These are phyloP conservation scores for Martes martes DNA, from an alignment of 2,113 vertebrate species.

Conservation along the genomic window DNA sequence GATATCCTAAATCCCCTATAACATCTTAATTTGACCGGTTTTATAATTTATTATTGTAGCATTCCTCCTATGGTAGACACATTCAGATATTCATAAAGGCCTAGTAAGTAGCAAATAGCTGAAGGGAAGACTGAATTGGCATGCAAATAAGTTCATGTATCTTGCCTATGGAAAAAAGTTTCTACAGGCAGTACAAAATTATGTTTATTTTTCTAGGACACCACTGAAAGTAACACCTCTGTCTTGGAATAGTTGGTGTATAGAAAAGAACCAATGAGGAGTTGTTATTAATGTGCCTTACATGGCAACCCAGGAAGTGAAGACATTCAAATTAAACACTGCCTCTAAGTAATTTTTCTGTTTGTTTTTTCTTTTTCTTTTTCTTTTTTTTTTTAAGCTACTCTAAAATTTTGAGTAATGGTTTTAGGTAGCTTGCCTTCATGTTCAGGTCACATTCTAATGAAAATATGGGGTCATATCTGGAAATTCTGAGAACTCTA, in stretches of 20 bases:
- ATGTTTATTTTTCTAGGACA: not conserved
- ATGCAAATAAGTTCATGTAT: not conserved
- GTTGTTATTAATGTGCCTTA: not conserved
- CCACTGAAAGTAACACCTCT: not conserved
- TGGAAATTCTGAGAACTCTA: not conserved
- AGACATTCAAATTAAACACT: slow-evolving; percentile 18
- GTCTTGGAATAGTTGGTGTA: not conserved
- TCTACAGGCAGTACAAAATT: slow-evolving; percentile 25
- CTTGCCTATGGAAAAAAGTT: not conserved
- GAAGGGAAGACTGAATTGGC: not conserved
- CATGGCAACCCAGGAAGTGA: not conserved
- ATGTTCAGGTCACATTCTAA: not conserved
- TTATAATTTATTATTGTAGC: not conserved
- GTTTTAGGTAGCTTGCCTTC: not conserved
- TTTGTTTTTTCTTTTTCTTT: not conserved
- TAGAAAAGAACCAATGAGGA: not conserved
- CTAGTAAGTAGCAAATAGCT: not conserved
- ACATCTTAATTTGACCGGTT: not conserved
- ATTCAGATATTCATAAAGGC: not conserved
- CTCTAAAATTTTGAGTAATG: not conserved
- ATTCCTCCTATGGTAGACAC: not conserved
- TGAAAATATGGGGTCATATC: not conserved
- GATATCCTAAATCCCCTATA: not conserved
- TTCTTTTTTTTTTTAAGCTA: not conserved
- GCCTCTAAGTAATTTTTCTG: not conserved